phyloP scores from a whole-genome alignment of 2,888 invertebrate species.

The Metalampra italica region DNA sequence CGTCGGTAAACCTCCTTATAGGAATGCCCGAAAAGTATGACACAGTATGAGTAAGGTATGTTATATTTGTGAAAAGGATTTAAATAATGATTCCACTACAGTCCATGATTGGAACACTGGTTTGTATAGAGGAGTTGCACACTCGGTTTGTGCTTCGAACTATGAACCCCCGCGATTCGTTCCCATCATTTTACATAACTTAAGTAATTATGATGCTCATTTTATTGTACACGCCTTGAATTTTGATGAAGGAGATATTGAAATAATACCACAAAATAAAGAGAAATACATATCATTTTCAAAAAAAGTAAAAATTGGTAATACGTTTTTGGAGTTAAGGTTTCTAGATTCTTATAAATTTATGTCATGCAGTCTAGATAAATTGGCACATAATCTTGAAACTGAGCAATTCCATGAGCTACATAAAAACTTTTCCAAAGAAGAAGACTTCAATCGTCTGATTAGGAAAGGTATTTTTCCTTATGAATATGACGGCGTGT shows the following conservation, averaged over 20 bases:
- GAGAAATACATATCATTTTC: slow-evolving; percentile 34
- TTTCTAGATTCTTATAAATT: slow-evolving; percentile 11
- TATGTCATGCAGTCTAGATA: slow-evolving; percentile 3
- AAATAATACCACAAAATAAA: slow-evolving; percentile 2
- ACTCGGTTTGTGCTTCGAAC: slow-evolving; percentile 22
- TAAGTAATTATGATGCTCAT: slow-evolving; percentile 30
- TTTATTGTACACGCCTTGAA: slow-evolving; percentile 28
- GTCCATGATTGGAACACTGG: slow-evolving; percentile 24
- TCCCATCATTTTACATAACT: slow-evolving; percentile 24
- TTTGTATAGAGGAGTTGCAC: slow-evolving; percentile 22
- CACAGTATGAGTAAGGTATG: slow-evolving; percentile 8
- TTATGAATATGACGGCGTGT: no score
- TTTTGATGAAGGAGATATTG: slow-evolving; percentile 17
- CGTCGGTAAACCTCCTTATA: no score
- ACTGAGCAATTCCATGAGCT: slow-evolving; percentile 11
- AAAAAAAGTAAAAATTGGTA: no score
- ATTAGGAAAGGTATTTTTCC: slow-evolving; percentile 23
- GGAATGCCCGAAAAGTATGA: no score
- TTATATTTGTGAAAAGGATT: slow-evolving; percentile 17
- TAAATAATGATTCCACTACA: slow-evolving; percentile 11
- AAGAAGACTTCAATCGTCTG: slow-evolving; percentile 11
- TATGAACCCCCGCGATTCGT: slow-evolving; percentile 13
- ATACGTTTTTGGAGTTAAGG: no score
- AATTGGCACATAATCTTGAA: slow-evolving; percentile 9
- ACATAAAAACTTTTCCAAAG: slow-evolving; percentile 3